Percentiles rank a stretch among this genome's conserved stretches.
Evolutionary conservation across 2,113 vertebrate genomes (phyloP).

Genomic region (Aptenodytes patagonicus): DNA sequence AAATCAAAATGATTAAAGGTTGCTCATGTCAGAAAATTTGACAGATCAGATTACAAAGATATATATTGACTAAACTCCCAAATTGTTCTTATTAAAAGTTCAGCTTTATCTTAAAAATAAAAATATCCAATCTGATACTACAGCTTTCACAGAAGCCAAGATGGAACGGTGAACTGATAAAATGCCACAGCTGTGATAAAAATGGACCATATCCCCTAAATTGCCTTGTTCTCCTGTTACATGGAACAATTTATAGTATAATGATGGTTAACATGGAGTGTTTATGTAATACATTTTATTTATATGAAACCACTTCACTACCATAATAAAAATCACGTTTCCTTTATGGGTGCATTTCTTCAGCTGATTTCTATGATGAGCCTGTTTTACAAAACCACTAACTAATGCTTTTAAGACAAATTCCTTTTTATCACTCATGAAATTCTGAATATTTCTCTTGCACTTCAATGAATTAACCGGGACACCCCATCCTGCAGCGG

Average conservation of each 20-base stretch:
- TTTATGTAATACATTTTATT: background rate
- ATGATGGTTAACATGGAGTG: background rate
- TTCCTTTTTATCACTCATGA: background rate
- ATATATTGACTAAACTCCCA: background rate
- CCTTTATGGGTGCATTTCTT: background rate
- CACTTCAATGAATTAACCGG: background rate
- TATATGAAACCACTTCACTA: background rate
- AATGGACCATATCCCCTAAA: background rate
- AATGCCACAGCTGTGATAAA: background rate
- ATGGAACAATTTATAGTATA: background rate
- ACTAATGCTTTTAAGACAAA: background rate
- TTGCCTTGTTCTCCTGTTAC: background rate
- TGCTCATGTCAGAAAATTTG: background rate
- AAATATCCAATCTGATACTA: background rate
- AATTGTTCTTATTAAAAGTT: background rate
- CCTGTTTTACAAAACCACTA: background rate
- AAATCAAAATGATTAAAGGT: background rate
- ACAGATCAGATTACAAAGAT: background rate
- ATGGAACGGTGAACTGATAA: background rate
- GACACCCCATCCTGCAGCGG: background rate
- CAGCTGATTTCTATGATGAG: background rate
- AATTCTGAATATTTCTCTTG: background rate
- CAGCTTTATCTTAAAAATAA: slow-evolving; percentile 1
- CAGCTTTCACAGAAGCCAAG: background rate
- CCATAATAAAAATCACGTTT: background rate